Evolutionary conservation across 1,140 invertebrate species (phyloP), one percentile per base, ranked within the genome.

Genomic region (Drosophila littoralis): DNA sequence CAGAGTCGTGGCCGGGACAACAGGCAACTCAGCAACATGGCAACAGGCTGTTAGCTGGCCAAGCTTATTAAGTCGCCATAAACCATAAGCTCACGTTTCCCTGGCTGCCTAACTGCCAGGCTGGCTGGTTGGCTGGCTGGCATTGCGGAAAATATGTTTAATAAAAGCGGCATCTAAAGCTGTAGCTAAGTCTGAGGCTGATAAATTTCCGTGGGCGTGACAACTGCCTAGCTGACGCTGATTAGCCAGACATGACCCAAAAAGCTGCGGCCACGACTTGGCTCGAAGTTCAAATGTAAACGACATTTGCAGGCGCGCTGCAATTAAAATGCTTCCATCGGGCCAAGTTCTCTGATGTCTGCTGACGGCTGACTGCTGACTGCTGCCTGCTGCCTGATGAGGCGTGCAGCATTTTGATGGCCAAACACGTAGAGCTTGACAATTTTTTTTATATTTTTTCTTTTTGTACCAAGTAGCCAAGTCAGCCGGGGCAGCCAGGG

Each of bases 41-140:
- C 80, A 83, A 83, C 79, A 74, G 80, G 81, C 79, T 79, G 75
- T 75, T 79, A 67, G 82, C 75, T 60, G 66, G 43, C 76, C 75
- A 75, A 83, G 79, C 83, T 86, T 88, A 86, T 86, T 86, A 86
- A 86, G 83, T 86, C 79, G 79, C 83, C 83, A 86, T 86, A 86
- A 86, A 86, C 76, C 83, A 89, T 88, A 89, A 88, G 83, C 83
- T 86, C 83, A 86, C 83, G 83, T 86, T 89, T 89, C 74, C 58
- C 52, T 43, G 28, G 61, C 36, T 64, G 60, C 58, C 52, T 43
- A 33, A 36, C 36, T 64, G 61, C 46, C 22, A 1, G 13, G 2
- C 22, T 48, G 22, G 28, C 36, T 52, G 61, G 15, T 45, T 63
- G 42, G 12, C 54, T 40, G 54, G 17, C 15, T 33, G 50, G 32